Evolutionary conservation across 2,113 vertebrate species (phyloP).

Genomic region (Gobiocypris rarus): DNA sequence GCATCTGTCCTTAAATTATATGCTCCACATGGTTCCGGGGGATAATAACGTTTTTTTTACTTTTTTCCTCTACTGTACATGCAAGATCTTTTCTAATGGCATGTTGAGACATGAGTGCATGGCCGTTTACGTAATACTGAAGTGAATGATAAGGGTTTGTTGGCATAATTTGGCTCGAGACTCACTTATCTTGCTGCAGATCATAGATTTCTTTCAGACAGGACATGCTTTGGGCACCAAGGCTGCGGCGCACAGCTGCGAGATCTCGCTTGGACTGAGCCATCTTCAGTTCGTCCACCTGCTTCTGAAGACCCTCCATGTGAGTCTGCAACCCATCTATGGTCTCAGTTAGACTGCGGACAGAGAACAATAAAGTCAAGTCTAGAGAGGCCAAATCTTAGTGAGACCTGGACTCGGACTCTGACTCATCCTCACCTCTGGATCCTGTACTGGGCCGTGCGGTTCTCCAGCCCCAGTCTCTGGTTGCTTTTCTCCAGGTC

Average conservation of each 20-base stretch:
- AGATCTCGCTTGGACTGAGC: constrained; percentile 66
- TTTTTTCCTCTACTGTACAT: no score
- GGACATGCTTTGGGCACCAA: constrained; percentile 81
- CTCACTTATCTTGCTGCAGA: constrained; percentile 82
- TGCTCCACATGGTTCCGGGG: no score
- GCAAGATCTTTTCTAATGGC: not conserved
- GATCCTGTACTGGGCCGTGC: constrained; percentile 88
- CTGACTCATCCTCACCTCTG: constrained; percentile 73
- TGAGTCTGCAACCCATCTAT: constrained; percentile 86
- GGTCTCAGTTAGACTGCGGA: constrained; percentile 87
- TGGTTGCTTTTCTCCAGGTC: constrained; percentile 90
- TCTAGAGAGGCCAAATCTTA: no score
- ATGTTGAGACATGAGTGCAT: not conserved
- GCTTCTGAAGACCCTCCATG: constrained; percentile 86
- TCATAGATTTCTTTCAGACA: constrained; percentile 91
- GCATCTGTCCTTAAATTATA: no score
- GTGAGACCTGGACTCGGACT: not conserved
- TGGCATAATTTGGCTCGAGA: not conserved
- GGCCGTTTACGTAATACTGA: not conserved
- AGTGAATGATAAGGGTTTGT: not conserved
- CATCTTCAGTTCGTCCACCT: constrained; percentile 85
- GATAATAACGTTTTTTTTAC: no score
- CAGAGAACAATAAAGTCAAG: not conserved
- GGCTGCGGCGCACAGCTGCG: constrained; percentile 75
- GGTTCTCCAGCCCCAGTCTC: constrained; percentile 86